phyloP scores from a whole-genome alignment of 2,797 vertebrate species.

The Leptatherina wallacei region DNA sequence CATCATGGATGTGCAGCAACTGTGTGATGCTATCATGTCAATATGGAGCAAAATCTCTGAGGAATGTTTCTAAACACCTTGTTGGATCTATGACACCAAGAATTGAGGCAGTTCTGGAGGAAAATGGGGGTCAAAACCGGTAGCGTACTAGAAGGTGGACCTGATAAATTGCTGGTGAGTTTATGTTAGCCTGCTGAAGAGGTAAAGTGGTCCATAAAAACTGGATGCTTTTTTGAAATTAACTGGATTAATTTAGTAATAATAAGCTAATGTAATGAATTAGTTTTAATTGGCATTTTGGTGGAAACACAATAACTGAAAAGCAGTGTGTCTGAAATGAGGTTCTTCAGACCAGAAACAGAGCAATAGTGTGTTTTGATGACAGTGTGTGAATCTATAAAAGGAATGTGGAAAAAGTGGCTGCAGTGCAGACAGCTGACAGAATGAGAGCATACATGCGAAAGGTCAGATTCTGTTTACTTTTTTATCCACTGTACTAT shows the following conservation, averaged over 20 bases:
- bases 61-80: too few relatives aligned
- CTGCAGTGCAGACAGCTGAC: conserved; percentile 39
- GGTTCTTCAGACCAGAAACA: not conserved
- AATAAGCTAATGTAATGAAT: not conserved
- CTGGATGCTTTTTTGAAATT: not conserved
- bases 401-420: conserved; percentile 10
- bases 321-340: not conserved
- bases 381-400: conserved; percentile 18
- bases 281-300: not conserved
- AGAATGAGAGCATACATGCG: conserved; percentile 47
- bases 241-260: not conserved
- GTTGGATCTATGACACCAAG: too few relatives aligned
- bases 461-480: conserved; percentile 50
- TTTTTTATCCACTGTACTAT: conserved; percentile 1
- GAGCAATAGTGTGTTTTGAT: not conserved
- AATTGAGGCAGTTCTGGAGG: too few relatives aligned
- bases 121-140: too few relatives aligned
- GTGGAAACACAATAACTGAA: not conserved
- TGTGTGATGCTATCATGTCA: too few relatives aligned
- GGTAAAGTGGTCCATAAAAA: not conserved
- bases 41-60: too few relatives aligned
- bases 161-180: too few relatives aligned
- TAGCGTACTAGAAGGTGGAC: too few relatives aligned
- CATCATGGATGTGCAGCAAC: too few relatives aligned
- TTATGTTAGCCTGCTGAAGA: not conserved